Evolutionary conservation across 2,888 invertebrate genomes (phyloP), one percentile per base, ranked within the genome.

Genomic region (Mesopsocus fuscifrons): DNA sequence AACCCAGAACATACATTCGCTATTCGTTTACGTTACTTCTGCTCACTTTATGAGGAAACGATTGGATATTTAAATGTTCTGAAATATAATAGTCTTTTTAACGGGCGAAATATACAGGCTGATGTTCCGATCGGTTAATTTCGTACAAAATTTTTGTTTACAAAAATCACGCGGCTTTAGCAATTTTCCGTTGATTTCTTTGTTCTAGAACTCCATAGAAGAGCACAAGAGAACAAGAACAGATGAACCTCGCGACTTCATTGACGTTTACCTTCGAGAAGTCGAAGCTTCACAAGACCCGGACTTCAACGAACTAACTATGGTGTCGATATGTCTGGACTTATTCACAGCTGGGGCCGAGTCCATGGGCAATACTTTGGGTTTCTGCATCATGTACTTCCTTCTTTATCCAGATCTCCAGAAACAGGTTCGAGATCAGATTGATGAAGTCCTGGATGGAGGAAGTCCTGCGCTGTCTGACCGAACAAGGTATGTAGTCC

Each of bases 261-360:
- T 51, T 32, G 52, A 51, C 42, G 49, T 46, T 9, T 52, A 49
- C 41, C 30, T 52, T 4, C 32, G 21, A 13, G 52, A 52, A 41
- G 47, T 51, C 47, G 41, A 46, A 4, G 42, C 47, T 21, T 40
- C 16, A 3, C 32, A 41, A 3, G 33, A 44, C 11, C 2, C 15
- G 3, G 34, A 41, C 41, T n/a, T 31, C 41, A 3, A 44, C 50
- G 51, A 51, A 31, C 45, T 48, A 17, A 45, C 47, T 22, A 42
- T 52, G 34, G 42, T 50, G 9, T 18, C 43, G 2, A 41, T 45
- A 6, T 49, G 49, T 34, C 18, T 46, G 6, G 52, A 52, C 38
- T 41, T 52, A n/a, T 51, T 52, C 41, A 17, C 21, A 17, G 50
- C 52, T 20, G 52, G 52, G 13, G 47, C 48, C 11, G 52, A 52